Base-by-base conservation (phyloP, 1,140 invertebrate genomes). In the Luehdorfia chinensis region DNA sequence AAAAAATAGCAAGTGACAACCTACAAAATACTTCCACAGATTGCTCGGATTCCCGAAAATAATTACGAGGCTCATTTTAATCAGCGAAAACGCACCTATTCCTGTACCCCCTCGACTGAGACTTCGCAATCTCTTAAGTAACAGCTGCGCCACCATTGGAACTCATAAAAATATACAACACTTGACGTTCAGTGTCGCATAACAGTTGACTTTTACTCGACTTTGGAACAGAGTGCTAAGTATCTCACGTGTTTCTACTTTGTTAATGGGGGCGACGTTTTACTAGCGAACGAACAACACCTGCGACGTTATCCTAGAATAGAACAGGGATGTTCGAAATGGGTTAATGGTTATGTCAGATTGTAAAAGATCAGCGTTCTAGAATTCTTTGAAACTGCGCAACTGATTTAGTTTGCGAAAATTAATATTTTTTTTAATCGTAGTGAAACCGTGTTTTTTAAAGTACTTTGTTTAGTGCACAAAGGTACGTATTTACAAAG, bases 161-260 rank as follows among this genome's bases (percentile, higher is more conserved):
- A 54, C 47, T 66, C 77, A 68, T 78, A 75, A 76, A 78, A 78
- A 69, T 75, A 75, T 75, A 71, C 63, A 66, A 53, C 65, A 58
- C 61, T 60, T 61, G 63, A 67, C 59, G 51, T 41, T 63, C 49
- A 63, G 53, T 59, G 63, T 67, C 58, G 45, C 68, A 68, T 71
- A 72, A 69, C 69, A 74, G 66, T 73, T 75, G 53, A 66, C 57
- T 75, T 69, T n/a, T 60, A 66, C 63, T 61, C 54, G 57, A 75
- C 58, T 79, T 73, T 50, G 44, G 58, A 59, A 62, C 47, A 59
- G 63, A 71, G 74, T 78, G 75, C 55, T 30, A 77, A 80, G 66
- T 69, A 72, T 59, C 58, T 62, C 80, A 80, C 71, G 66, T 84
- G 80, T 52, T 66, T 9, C 1, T 30, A 32, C 33, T 27, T 43